Evolutionary conservation across 2,113 vertebrate species (phyloP).

Genomic region (Muntiacus muntjak): DNA sequence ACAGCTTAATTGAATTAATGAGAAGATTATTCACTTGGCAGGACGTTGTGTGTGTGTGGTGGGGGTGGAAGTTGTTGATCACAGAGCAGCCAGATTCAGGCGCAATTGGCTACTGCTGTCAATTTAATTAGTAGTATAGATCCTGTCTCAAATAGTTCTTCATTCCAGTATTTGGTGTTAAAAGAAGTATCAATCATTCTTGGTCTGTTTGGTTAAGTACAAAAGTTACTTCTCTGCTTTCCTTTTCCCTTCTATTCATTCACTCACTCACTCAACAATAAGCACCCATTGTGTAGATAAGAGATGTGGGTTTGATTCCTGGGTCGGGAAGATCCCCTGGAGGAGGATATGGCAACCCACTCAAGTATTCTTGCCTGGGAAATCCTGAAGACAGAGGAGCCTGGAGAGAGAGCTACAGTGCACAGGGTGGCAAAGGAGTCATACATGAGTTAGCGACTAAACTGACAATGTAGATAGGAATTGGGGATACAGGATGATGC

Average conservation of each 20-base stretch:
- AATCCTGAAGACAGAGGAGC: neutral
- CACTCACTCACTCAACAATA: neutral
- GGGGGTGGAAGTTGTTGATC: conserved; percentile 38
- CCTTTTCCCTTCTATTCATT: neutral
- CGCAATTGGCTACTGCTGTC: conserved; percentile 51
- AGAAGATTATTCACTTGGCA: conserved; percentile 63
- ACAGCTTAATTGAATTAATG: conserved; percentile 63
- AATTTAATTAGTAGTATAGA: conserved; percentile 54
- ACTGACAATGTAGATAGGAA: too few species aligned
- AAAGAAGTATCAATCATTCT: conserved; percentile 37
- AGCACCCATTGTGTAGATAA: neutral
- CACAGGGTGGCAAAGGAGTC: neutral
- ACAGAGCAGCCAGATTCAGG: conserved; percentile 45
- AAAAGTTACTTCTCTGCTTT: neutral
- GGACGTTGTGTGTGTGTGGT: neutral
- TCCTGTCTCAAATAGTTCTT: conserved; percentile 29
- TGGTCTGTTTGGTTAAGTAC: neutral
- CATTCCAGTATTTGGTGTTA: conserved; percentile 37
- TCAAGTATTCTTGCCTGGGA: neutral
- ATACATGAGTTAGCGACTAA: neutral
- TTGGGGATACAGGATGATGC: neutral
- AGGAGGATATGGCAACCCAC: neutral
- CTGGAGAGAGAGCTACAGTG: neutral
- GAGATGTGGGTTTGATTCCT: neutral
- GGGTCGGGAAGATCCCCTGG: neutral